Conservation (phyloP, 30 jellyfish, hydroid and myxozoan genomes). For the Hydractinia echinata region DNA sequence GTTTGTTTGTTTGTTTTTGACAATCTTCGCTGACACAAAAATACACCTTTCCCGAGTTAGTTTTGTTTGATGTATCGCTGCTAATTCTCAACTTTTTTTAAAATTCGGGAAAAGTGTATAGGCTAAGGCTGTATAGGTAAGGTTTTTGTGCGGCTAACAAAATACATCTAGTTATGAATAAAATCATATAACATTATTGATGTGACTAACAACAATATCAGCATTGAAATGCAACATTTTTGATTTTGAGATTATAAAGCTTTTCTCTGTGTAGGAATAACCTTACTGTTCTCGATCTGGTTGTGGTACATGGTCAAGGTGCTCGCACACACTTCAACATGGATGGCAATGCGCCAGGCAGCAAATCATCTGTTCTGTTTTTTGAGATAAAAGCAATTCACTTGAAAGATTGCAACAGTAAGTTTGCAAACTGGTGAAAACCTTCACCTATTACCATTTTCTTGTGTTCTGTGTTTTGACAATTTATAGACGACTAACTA, state of each 20-base stretch:
- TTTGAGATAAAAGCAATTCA: constrained; percentile 85
- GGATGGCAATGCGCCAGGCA: constrained; percentile 77
- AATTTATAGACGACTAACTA: no score
- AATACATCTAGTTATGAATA: not conserved
- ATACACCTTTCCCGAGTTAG: no score
- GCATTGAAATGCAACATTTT: not conserved
- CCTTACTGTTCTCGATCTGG: constrained; percentile 87
- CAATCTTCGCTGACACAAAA: no score
- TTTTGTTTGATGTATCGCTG: no score
- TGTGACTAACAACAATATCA: not conserved
- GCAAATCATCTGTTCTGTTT: constrained; percentile 63
- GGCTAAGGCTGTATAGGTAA: no score
- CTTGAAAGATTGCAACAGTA: constrained; percentile 89
- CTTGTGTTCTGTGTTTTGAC: no score
- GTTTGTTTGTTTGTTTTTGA: no score
- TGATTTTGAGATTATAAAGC: not conserved
- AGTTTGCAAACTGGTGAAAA: not conserved
- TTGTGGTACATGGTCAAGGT: constrained; percentile 94
- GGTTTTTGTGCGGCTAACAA: no score
- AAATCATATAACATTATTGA: not conserved
- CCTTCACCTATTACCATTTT: no score
- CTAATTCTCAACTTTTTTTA: no score
- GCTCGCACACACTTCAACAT: constrained; percentile 86
- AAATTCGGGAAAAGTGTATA: no score
- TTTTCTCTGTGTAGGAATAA: constrained; percentile 54